Base-by-base conservation (phyloP, 2,113 vertebrate species). In the Proteles cristata region DNA sequence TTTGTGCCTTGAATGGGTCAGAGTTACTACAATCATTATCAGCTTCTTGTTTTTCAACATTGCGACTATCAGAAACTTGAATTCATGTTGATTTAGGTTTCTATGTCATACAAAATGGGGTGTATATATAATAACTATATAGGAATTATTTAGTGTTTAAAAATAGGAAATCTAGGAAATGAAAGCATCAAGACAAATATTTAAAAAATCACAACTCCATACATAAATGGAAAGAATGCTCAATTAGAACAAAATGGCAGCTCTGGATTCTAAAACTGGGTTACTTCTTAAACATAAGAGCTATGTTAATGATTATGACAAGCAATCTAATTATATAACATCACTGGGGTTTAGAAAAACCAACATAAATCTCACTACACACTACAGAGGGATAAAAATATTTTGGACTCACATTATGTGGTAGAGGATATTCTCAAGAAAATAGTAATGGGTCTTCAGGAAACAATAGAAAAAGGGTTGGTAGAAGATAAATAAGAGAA, bases 261-360 rank as follows among this genome's bases (percentile, higher is more conserved):
- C 45, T 68, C 35, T 66, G 33, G 2, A 7, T 83, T 74, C 50
- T 48, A 91, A 97, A 93, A 55, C 21, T 48, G 93, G 43, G 4
- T 90, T 96, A 45, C 33, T 93, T 94, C 74, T 94, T 80, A 79
- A 84, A 58, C 53, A 48, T 0, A 23, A 93, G 39, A 65, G 35
- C 19, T 87, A 58, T 1, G 5, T n/a, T 90, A 84, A 73, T n/a
- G 4, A 81, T 90, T 88, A 66, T 35, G 50, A 80, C 53, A 74
- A 69, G n/a, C 53, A 88, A 65, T 91, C 50, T 84, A 73, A 96
- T 79, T 82, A 96, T 39, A 85, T 63, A 79, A 50, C 7, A 73
- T 81, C 55, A 16, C 12, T 80, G 11, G 45, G 35, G 33, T 65
- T 97, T 58, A 66, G 88, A 79, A 84, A 88, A 94, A 73, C 3